phyloP scores from a whole-genome alignment of 2,113 vertebrate species.

The Herpetotheres cachinnans region DNA sequence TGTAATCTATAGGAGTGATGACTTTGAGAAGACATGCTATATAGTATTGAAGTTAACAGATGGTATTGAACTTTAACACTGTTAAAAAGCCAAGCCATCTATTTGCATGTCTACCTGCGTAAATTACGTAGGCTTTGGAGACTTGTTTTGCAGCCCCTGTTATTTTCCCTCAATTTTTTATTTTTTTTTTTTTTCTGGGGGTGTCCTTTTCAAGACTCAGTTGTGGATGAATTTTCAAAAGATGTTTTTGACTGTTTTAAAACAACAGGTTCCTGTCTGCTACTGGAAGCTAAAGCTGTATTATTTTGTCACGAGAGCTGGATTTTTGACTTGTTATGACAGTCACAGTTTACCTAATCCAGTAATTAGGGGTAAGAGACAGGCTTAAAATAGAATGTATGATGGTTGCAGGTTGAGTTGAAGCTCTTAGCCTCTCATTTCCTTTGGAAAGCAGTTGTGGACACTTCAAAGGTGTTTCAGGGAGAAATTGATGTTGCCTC shows the following conservation, averaged over 20 bases:
- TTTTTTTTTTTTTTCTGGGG: not conserved
- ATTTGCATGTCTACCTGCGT: rapidly evolving
- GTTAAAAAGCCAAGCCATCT: not conserved
- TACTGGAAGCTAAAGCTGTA: not conserved
- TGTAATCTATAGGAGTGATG: not conserved
- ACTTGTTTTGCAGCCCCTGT: not conserved
- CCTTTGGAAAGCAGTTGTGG: not conserved
- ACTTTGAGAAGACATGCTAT: not conserved
- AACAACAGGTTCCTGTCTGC: not conserved
- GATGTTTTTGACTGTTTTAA: not conserved
- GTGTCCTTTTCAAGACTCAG: not conserved
- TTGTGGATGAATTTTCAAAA: not conserved
- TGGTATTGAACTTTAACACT: not conserved
- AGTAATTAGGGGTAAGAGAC: not conserved
- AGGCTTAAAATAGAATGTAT: not conserved
- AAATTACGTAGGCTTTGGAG: not conserved
- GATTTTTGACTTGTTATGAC: not conserved
- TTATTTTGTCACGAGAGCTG: not conserved
- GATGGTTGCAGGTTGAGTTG: not conserved
- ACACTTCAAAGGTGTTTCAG: not conserved
- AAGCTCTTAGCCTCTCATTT: not conserved
- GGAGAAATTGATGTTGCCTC: not conserved
- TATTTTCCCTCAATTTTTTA: not conserved
- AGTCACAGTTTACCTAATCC: not conserved
- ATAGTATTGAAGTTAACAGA: not conserved